A percentile compares a stretch with the other conserved stretches of the same genome.
phyloP scores from a whole-genome alignment of 2,797 vertebrate species.

The Acipenser transmontanus region DNA sequence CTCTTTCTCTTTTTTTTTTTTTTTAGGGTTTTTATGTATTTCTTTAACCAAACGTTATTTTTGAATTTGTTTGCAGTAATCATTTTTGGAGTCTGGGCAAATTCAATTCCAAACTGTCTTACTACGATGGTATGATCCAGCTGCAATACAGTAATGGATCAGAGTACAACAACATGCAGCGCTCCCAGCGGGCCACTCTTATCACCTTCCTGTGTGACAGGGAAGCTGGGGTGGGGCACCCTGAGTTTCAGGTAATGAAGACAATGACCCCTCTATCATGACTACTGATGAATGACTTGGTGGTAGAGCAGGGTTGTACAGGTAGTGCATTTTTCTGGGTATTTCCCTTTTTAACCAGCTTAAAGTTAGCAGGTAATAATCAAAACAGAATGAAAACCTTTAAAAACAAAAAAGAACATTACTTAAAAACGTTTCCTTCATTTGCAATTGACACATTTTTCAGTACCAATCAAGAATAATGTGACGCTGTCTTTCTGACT shows the following conservation, averaged over 20 bases:
- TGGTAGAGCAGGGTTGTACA: too few species aligned
- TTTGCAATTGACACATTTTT: too few species aligned
- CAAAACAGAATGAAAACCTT: too few species aligned
- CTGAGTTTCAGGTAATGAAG: slow-evolving; percentile 78
- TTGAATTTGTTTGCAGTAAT: slow-evolving; percentile 18
- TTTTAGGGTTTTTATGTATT: not conserved
- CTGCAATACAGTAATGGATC: slow-evolving; percentile 76
- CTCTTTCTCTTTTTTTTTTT: not conserved
- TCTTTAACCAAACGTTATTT: not conserved
- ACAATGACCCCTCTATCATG: not conserved
- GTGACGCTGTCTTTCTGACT: too few species aligned
- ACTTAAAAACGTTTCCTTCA: too few species aligned
- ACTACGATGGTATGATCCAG: slow-evolving; percentile 91
- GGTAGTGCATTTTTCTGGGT: too few species aligned
- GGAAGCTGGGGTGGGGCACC: slow-evolving; percentile 65
- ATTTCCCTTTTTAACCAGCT: too few species aligned
- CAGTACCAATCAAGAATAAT: too few species aligned
- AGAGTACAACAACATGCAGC: slow-evolving; percentile 69
- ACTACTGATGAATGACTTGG: too few species aligned
- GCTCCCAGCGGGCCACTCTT: slow-evolving; percentile 67
- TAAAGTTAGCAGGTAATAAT: too few species aligned
- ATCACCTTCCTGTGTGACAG: slow-evolving; percentile 90
- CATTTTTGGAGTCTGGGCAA: slow-evolving; percentile 76
- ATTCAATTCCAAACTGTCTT: slow-evolving; percentile 70
- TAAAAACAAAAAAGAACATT: too few species aligned